phyloP scores from a whole-genome alignment of 1,140 invertebrate species.

The Sweltsa coloradensis region DNA sequence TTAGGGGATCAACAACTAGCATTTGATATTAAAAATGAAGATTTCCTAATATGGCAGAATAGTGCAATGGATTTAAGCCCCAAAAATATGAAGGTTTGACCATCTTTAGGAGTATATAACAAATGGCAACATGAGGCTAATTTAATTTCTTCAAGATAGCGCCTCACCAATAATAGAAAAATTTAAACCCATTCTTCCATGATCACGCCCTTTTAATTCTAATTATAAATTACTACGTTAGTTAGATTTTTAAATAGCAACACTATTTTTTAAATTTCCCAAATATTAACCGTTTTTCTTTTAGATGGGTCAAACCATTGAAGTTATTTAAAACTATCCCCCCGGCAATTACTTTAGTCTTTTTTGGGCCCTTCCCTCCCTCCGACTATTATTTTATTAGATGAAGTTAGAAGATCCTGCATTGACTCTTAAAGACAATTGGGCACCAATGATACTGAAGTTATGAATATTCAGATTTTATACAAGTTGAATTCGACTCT shows the following conservation, averaged over 20 bases:
- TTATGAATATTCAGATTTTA: constrained; percentile 51
- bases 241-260: neutral
- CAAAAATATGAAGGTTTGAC: constrained; percentile 41
- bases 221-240: constrained; percentile 25
- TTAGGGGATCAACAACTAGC: no score
- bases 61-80: constrained; percentile 41
- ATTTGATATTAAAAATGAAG: no score
- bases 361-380: constrained; percentile 45
- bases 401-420: constrained; percentile 39
- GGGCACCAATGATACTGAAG: constrained; percentile 57
- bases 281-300: constrained; percentile 30
- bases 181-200: constrained; percentile 45
- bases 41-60: constrained; percentile 40
- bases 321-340: no score
- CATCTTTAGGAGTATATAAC: no score
- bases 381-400: constrained; percentile 43
- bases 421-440: constrained; percentile 43
- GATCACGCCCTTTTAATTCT: constrained; percentile 32
- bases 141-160: constrained; percentile 39
- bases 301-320: no score
- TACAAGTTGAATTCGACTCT: constrained; percentile 45
- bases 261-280: neutral
- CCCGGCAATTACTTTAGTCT: constrained; percentile 43
- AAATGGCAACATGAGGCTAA: constrained; percentile 35
- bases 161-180: constrained; percentile 42